A percentile compares a stretch with the other conserved stretches of the same genome.
Conservation (phyloP, 2,888 invertebrate species). For the Meiosimyza decipiens region DNA sequence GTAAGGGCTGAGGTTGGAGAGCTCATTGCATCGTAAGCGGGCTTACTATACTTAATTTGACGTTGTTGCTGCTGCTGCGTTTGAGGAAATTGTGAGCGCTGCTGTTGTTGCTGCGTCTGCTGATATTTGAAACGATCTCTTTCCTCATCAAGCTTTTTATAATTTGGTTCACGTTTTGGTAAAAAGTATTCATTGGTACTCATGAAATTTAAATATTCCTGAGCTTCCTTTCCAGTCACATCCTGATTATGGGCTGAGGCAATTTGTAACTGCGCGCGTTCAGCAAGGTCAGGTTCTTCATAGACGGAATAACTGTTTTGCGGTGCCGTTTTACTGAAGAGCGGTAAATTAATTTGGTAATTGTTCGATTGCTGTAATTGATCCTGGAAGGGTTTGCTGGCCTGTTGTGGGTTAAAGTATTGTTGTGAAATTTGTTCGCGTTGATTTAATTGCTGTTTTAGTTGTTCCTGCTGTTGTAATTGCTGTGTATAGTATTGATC, state of each 20-base stretch:
- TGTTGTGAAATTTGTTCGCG: neutral
- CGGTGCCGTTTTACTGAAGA: conserved; percentile 26
- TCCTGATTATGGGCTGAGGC: conserved; percentile 28
- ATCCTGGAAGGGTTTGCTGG: neutral
- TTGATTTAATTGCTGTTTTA: neutral
- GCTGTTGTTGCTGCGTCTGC: conserved; percentile 48
- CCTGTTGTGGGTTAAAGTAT: neutral
- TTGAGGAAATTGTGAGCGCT: conserved; percentile 35
- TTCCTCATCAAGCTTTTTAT: conserved; percentile 55
- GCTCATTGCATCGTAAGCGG: neutral
- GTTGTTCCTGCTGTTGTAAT: conserved; percentile 21
- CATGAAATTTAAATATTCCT: conserved; percentile 63
- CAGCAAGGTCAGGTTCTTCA: conserved; percentile 54
- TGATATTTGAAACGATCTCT: conserved; percentile 47
- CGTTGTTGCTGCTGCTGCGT: conserved; percentile 40
- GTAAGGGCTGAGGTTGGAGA: conserved; percentile 23
- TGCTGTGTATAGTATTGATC: conserved; percentile 37
- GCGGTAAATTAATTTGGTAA: neutral
- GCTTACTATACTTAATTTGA: conserved; percentile 24
- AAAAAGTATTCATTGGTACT: conserved; percentile 62
- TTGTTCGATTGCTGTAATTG: conserved; percentile 17
- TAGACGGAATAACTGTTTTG: conserved; percentile 47
- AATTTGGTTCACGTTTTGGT: conserved; percentile 61
- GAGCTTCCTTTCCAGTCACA: conserved; percentile 55
- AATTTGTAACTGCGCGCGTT: neutral